Evolutionary conservation across 1,140 invertebrate genomes (phyloP).

Genomic region (Macrobrachium rosenbergii): DNA sequence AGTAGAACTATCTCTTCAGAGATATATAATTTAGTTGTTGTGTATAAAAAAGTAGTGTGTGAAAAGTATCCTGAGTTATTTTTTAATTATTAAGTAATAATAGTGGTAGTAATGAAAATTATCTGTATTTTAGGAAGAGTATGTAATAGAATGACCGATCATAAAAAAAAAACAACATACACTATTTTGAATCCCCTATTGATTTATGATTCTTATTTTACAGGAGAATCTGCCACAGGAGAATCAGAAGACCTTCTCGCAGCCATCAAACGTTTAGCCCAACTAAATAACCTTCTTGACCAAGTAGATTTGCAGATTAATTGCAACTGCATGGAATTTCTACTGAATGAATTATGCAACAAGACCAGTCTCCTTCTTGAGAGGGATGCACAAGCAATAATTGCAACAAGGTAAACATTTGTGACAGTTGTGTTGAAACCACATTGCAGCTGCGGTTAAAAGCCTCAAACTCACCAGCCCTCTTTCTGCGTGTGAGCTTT

Average conservation of each 20-base stretch:
- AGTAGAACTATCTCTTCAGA: too few species aligned
- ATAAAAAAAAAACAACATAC: background rate
- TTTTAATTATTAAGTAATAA: too few species aligned
- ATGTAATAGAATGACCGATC: too few species aligned
- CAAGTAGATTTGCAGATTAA: slow-evolving; percentile 89
- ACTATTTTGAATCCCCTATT: background rate
- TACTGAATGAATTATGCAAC: slow-evolving; percentile 86
- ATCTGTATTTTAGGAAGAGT: too few species aligned
- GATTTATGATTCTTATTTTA: background rate
- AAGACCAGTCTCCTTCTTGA: slow-evolving; percentile 83
- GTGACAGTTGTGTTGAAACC: background rate
- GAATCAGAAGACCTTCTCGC: slow-evolving; percentile 82
- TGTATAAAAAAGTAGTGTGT: too few species aligned
- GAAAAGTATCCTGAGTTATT: too few species aligned
- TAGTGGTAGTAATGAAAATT: too few species aligned
- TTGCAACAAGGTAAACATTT: slow-evolving; percentile 76
- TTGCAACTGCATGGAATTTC: slow-evolving; percentile 87
- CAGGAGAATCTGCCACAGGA: slow-evolving; percentile 49
- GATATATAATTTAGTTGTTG: too few species aligned
- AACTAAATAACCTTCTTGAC: slow-evolving; percentile 87
- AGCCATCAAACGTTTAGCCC: slow-evolving; percentile 85
- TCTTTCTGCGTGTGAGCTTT: too few species aligned
- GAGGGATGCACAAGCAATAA: slow-evolving; percentile 80
- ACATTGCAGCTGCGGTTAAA: background rate
- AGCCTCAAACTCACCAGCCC: too few species aligned